Evolutionary conservation across 2,113 vertebrate species (phyloP).

Genomic region (Solea solea): DNA sequence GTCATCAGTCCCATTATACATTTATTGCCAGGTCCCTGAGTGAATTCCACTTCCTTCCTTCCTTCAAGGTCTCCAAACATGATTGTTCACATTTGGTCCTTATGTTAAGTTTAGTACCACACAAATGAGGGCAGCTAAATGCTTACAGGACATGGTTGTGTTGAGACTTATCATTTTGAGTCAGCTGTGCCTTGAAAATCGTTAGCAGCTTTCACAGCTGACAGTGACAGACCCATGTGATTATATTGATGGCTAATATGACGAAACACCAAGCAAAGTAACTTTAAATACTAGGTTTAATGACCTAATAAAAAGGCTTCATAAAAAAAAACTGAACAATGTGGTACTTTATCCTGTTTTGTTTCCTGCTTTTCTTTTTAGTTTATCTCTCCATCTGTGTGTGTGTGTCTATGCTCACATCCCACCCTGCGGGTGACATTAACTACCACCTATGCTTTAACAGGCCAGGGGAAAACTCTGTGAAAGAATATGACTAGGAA

Average conservation of each 20-base stretch:
- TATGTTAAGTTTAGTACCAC: not conserved
- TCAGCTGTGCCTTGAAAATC: not conserved
- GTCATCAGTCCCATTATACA: constrained; percentile 9
- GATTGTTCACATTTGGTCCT: not conserved
- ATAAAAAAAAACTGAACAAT: constrained; percentile 13
- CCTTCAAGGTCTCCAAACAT: not conserved
- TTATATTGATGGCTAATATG: not conserved
- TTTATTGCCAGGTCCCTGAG: not conserved
- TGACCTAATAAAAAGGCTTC: constrained; percentile 1
- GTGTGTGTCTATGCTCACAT: constrained; percentile 26
- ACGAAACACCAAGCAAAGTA: not conserved
- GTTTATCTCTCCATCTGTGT: constrained; percentile 9
- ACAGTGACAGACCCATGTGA: not conserved
- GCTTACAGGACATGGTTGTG: not conserved
- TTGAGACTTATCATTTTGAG: not conserved
- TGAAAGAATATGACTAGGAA: constrained; percentile 42
- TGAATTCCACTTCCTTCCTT: constrained; percentile 20
- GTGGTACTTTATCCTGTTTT: not conserved
- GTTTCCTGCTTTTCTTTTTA: constrained; percentile 24
- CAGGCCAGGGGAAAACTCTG: constrained; percentile 43
- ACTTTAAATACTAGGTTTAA: not conserved
- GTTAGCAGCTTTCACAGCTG: not conserved
- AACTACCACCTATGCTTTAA: constrained; percentile 34
- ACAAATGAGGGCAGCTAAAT: not conserved
- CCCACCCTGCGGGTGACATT: constrained; percentile 53